Conservation (phyloP, 2,797 vertebrate genomes). For the Crocidura indochinensis region DNA sequence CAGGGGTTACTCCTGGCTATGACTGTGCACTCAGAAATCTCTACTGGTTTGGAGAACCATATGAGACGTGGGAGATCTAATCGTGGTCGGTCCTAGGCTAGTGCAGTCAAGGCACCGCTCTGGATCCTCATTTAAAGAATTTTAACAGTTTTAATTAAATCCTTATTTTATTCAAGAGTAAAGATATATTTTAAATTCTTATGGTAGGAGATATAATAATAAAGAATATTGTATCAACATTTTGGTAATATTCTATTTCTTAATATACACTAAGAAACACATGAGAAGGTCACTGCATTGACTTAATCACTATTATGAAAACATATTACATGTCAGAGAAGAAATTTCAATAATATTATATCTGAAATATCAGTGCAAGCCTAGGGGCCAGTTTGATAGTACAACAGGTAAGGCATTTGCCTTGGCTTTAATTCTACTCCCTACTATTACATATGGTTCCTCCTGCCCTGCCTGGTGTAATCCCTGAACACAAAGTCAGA, state of each 20-base stretch:
- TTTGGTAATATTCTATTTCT: constrained; percentile 14
- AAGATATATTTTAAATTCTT: constrained; percentile 26
- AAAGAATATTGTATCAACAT: not conserved
- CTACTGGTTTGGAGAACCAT: too few relatives aligned
- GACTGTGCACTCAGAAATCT: not conserved
- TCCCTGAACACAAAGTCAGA: too few relatives aligned
- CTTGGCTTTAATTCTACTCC: too few relatives aligned
- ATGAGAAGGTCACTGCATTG: not conserved
- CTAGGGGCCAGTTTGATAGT: too few relatives aligned
- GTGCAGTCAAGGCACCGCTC: too few relatives aligned
- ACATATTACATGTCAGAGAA: not conserved
- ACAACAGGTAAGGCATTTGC: too few relatives aligned
- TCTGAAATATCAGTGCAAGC: constrained; percentile 38
- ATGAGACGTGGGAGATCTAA: too few relatives aligned
- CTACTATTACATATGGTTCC: too few relatives aligned
- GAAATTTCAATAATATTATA: not conserved
- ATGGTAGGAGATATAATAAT: constrained; percentile 18
- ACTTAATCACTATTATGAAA: constrained; percentile 7
- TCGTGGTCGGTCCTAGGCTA: too few relatives aligned
- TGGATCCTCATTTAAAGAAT: not conserved
- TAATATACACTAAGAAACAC: not conserved
- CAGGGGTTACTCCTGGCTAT: not conserved
- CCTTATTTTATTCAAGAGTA: not conserved
- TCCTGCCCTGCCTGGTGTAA: too few relatives aligned
- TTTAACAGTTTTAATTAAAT: not conserved